Percentiles rank a stretch among this genome's conserved stretches.
phyloP scores from a whole-genome alignment of 2,113 vertebrate species.

The Mirza zaza region DNA sequence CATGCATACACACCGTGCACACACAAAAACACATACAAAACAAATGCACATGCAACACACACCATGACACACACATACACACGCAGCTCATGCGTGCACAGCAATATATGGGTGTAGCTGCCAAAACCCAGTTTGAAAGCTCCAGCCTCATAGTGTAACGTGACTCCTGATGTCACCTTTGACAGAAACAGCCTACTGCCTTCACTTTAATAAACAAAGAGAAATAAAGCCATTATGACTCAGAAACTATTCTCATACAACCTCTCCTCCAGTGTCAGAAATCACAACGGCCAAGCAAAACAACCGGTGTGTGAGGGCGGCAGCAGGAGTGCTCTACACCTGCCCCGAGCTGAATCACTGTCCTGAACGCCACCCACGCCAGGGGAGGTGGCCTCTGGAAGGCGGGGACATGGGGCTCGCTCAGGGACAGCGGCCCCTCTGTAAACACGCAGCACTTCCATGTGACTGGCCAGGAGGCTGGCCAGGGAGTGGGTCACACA shows the following conservation, averaged over 20 bases:
- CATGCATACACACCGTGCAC: too few relatives aligned
- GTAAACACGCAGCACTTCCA: accelerated
- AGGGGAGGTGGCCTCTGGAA: not conserved
- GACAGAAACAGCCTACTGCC: not conserved
- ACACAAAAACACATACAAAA: not conserved
- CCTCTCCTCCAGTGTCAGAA: not conserved
- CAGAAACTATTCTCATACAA: not conserved
- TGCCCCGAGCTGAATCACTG: not conserved
- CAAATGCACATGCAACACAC: not conserved
- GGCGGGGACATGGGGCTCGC: accelerated
- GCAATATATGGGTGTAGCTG: too few relatives aligned
- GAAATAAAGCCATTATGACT: not conserved
- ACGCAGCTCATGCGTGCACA: not conserved
- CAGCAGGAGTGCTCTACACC: conserved; percentile 47
- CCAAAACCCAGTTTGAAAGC: not conserved
- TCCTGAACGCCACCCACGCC: accelerated
- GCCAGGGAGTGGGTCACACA: accelerated
- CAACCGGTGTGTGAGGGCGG: not conserved
- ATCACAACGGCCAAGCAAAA: not conserved
- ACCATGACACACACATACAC: too few relatives aligned
- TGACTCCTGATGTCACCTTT: conserved; percentile 18
- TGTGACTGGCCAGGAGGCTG: not conserved
- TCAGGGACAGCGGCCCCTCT: not conserved
- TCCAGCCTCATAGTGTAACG: not conserved
- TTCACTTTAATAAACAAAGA: conserved; percentile 16